Conservation (phyloP, 2,888 invertebrate genomes). For the Rutpela maculata region DNA sequence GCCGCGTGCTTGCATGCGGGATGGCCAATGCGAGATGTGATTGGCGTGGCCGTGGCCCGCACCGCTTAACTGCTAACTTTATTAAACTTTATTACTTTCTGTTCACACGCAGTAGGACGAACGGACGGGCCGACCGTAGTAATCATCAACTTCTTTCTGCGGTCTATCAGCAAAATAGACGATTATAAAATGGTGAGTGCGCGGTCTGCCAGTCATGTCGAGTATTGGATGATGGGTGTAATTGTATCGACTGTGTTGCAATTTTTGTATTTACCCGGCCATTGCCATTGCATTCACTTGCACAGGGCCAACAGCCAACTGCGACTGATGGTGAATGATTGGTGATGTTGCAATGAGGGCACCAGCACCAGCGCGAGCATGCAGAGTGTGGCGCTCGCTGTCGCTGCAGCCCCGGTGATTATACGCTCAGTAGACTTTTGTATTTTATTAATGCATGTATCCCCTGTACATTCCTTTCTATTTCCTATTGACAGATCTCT, state of each 20-base stretch:
- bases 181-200: constrained; percentile 99
- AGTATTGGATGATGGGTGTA: constrained; percentile 69
- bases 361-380: constrained; percentile 73
- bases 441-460: constrained; percentile 23
- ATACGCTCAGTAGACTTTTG: constrained; percentile 51
- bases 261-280: constrained; percentile 62
- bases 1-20: constrained; percentile 68
- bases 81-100: constrained; percentile 69
- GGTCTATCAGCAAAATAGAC: constrained; percentile 99
- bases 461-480: background rate
- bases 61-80: constrained; percentile 58
- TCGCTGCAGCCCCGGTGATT: constrained; percentile 60
- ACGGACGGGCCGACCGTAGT: constrained; percentile 92
- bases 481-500: constrained; percentile 12
- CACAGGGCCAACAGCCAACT: constrained; percentile 69
- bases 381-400: constrained; percentile 68
- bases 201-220: constrained; percentile 74
- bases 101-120: constrained; percentile 77
- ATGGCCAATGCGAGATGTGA: constrained; percentile 72
- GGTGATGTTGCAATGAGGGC: constrained; percentile 71
- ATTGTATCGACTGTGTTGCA: constrained; percentile 58
- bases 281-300: constrained; percentile 68
- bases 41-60: constrained; percentile 71
- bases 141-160: constrained; percentile 95
- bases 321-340: constrained; percentile 60